These are phyloP conservation scores for Eretmochelys imbricata DNA, from an alignment of 2,113 vertebrate species.

Conservation along the genomic window DNA sequence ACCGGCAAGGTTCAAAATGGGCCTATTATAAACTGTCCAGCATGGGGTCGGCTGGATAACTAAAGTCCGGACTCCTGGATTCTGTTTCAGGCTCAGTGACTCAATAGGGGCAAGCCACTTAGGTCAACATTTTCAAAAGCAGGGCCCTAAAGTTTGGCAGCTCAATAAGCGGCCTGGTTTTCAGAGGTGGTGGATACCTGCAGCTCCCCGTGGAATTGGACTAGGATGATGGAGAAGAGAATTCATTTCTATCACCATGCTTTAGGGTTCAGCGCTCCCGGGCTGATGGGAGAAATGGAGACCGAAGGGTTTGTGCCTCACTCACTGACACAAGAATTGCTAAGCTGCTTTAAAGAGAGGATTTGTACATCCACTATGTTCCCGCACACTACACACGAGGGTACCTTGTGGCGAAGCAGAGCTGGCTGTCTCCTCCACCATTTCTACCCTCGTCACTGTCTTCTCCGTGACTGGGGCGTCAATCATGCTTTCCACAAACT, in stretches of 20 bases:
- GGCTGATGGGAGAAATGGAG: rapidly evolving
- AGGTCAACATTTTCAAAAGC: neutral
- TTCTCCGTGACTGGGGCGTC: conserved; percentile 37
- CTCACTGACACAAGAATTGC: neutral
- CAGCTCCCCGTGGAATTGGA: rapidly evolving
- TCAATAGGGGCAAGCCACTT: neutral
- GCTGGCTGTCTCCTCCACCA: conserved; percentile 23
- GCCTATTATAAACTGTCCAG: neutral
- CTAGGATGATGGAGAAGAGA: neutral
- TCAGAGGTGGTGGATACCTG: rapidly evolving
- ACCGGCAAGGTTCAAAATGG: neutral
- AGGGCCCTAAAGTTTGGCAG: neutral
- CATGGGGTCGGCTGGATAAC: neutral
- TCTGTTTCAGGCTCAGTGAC: neutral
- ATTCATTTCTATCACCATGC: rapidly evolving
- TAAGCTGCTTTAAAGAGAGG: rapidly evolving
- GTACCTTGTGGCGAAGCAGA: neutral
- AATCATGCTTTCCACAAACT: conserved; percentile 54
- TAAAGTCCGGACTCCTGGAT: neutral
- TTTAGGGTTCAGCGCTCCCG: rapidly evolving
- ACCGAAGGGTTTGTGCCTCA: neutral
- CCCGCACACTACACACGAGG: neutral
- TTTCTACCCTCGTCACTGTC: neutral
- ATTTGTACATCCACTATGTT: neutral
- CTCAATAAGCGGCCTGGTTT: neutral